Percentiles rank a stretch among this genome's conserved stretches.
Evolutionary conservation across 2,797 vertebrate genomes (phyloP).

Genomic region (Leuciscus waleckii): DNA sequence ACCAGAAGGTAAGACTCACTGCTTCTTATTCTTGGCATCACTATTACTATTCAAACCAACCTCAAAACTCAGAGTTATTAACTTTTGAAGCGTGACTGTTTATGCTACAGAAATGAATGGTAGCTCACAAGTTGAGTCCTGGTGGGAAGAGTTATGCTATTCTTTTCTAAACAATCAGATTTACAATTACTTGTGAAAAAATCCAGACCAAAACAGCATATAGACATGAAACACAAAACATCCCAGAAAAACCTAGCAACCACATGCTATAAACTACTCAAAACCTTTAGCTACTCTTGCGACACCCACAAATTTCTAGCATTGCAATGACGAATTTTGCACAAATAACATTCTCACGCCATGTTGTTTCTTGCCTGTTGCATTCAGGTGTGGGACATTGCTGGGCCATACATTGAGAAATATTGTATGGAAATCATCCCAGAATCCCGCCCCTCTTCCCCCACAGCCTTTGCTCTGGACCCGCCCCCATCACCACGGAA

Average conservation of each 20-base stretch:
- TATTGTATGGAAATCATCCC: conserved; percentile 91
- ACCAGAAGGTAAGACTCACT: conserved; percentile 85
- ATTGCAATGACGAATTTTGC: no score
- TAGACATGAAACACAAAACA: no score
- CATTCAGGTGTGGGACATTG: conserved; percentile 91
- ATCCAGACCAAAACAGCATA: no score
- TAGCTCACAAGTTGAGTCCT: neutral
- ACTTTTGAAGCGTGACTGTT: neutral
- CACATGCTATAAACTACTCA: no score
- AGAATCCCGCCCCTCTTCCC: conserved; percentile 90
- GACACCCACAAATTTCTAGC: no score
- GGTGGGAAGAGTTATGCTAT: neutral
- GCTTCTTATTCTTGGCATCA: neutral
- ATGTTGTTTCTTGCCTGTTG: conserved; percentile 25
- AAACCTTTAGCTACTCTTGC: no score
- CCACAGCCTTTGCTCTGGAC: conserved; percentile 93
- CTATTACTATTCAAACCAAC: neutral
- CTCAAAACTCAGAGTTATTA: neutral
- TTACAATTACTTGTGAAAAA: neutral
- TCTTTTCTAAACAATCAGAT: neutral
- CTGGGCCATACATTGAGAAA: conserved; percentile 94
- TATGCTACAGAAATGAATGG: neutral
- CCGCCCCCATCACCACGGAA: conserved; percentile 77
- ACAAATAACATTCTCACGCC: neutral
- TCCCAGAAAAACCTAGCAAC: no score